Evolutionary conservation across 2,113 vertebrate genomes (phyloP).

Genomic region (Nycticryphes semicollaris): DNA sequence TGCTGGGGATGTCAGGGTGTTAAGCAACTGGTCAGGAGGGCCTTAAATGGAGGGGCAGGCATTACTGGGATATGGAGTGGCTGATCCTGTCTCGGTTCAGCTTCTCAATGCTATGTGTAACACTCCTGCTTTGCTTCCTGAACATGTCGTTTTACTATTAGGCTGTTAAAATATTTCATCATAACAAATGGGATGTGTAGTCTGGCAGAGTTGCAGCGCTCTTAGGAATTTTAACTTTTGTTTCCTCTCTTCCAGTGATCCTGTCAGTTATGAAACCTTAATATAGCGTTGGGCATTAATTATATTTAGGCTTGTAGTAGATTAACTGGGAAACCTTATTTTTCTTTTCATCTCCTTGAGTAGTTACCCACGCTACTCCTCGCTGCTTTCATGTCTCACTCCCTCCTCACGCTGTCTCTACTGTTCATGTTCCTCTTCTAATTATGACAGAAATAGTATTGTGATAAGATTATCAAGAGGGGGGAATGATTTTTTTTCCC

Average conservation of each 20-base stretch:
- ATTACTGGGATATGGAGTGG: not conserved
- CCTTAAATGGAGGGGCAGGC: not conserved
- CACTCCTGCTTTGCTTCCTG: not conserved
- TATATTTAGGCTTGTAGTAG: not conserved
- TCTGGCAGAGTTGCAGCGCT: not conserved
- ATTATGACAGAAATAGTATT: not conserved
- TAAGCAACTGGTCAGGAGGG: not conserved
- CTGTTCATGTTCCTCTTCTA: not conserved
- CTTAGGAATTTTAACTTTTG: not conserved
- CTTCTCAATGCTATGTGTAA: fast-evolving
- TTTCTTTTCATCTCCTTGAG: not conserved
- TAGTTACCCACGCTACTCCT: not conserved
- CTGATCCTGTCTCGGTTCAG: not conserved
- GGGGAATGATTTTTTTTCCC: not conserved
- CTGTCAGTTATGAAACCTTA: not conserved
- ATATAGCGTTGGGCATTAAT: not conserved
- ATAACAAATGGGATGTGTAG: not conserved
- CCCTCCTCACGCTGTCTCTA: not conserved
- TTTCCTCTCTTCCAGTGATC: not conserved
- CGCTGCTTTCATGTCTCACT: not conserved
- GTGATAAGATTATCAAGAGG: not conserved
- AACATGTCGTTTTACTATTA: not conserved
- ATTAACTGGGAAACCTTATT: not conserved
- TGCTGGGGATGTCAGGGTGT: not conserved
- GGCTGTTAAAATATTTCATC: not conserved